phyloP scores from a whole-genome alignment of 2,888 invertebrate species.

The Thera obeliscata region DNA sequence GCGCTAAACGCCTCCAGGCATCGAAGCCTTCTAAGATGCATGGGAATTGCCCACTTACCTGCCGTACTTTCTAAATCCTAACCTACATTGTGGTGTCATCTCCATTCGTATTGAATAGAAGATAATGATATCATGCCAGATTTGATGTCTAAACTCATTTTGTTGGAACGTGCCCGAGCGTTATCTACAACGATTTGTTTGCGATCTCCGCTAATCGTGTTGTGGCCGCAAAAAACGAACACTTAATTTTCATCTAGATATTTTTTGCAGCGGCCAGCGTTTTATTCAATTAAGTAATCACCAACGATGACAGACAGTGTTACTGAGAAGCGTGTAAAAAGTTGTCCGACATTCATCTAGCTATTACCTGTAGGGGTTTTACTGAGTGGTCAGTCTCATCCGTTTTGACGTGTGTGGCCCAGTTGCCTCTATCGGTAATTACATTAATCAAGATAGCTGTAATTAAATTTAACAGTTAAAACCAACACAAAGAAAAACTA shows the following conservation, averaged over 20 bases:
- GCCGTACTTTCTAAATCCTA: slow-evolving; percentile 44
- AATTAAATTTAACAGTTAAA: slow-evolving; percentile 75
- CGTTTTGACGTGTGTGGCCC: slow-evolving; percentile 52
- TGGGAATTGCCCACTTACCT: slow-evolving; percentile 43
- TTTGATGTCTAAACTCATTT: slow-evolving; percentile 44
- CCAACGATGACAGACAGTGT: slow-evolving; percentile 67
- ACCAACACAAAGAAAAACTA: slow-evolving; percentile 57
- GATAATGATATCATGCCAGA: slow-evolving; percentile 46
- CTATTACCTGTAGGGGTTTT: slow-evolving; percentile 35
- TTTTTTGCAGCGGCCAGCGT: slow-evolving; percentile 47
- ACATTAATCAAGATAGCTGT: slow-evolving; percentile 70
- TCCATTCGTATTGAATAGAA: slow-evolving; percentile 39
- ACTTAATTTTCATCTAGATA: slow-evolving; percentile 41
- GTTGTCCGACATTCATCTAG: slow-evolving; percentile 44
- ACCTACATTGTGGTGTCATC: slow-evolving; percentile 44
- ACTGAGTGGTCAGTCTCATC: slow-evolving; percentile 45
- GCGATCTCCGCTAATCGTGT: slow-evolving; percentile 42
- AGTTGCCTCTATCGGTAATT: slow-evolving; percentile 65
- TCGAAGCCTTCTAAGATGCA: slow-evolving; percentile 35
- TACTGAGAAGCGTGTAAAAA: slow-evolving; percentile 66
- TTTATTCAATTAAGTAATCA: slow-evolving; percentile 75
- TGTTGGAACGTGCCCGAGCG: slow-evolving; percentile 36
- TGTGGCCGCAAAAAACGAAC: slow-evolving; percentile 40
- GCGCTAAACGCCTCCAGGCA: slow-evolving; percentile 46
- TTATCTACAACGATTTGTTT: slow-evolving; percentile 42